Percentiles rank a stretch among this genome's conserved stretches.
phyloP scores from a whole-genome alignment of 2,888 invertebrate species.

The Cephus nigrinus region DNA sequence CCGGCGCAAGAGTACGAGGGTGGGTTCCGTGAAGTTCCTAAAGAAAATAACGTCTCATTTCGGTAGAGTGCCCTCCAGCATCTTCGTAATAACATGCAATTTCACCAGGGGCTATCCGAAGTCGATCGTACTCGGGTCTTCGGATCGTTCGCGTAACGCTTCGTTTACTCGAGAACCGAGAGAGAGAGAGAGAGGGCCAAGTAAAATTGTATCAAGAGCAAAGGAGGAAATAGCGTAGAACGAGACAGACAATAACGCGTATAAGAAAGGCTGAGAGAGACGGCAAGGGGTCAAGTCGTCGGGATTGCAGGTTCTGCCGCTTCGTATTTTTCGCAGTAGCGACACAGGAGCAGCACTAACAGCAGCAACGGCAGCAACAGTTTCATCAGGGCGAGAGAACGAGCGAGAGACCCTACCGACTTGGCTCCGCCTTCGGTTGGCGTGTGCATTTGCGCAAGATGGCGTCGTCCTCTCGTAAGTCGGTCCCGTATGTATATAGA shows the following conservation, averaged over 20 bases:
- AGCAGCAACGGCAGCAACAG: constrained; percentile 15
- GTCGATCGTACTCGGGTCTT: constrained; percentile 4
- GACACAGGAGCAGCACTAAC: constrained; percentile 3
- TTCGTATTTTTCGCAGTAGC: background rate
- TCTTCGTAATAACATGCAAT: constrained; percentile 53
- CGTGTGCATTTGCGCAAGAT: constrained; percentile 64
- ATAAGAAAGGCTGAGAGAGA: background rate
- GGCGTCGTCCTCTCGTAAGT: constrained; percentile 52
- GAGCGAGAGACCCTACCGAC: constrained; percentile 39
- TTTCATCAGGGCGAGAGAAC: constrained; percentile 26
- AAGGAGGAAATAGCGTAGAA: background rate
- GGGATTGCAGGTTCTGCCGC: background rate
- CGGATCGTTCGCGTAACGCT: constrained; percentile 1
- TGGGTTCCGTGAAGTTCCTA: constrained; percentile 39
- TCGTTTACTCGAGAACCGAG: background rate
- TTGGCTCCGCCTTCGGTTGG: constrained; percentile 64
- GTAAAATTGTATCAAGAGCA: background rate
- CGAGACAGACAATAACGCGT: background rate
- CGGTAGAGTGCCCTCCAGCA: constrained; percentile 33
- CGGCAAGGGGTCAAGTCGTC: background rate
- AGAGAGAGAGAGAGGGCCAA: constrained; percentile 9
- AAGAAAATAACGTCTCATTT: constrained; percentile 56
- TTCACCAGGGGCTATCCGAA: constrained; percentile 21
- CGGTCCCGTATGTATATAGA: constrained; percentile 16
- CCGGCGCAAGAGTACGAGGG: no score